Percentiles rank a stretch among this genome's conserved stretches.
Evolutionary conservation across 2,888 invertebrate genomes (phyloP).

Genomic region (Andricus quercusramuli): DNA sequence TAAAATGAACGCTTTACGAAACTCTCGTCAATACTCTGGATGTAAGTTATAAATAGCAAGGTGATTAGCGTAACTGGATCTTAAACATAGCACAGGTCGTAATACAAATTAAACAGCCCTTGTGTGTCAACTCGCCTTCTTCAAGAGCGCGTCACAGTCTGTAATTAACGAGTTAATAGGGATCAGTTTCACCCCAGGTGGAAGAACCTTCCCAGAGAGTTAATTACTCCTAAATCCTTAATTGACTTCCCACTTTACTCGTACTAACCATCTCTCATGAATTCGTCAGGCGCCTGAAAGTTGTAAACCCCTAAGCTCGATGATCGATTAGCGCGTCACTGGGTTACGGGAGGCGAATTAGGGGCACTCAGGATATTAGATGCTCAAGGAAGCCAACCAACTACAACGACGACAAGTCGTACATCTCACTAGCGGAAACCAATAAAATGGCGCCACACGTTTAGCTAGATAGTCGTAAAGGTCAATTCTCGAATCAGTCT

Average conservation of each 20-base stretch:
- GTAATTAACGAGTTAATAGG: slow-evolving; percentile 54
- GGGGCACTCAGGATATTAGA: slow-evolving; percentile 74
- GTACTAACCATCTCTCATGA: slow-evolving; percentile 52
- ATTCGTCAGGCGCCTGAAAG: slow-evolving; percentile 50
- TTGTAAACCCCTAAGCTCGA: slow-evolving; percentile 57
- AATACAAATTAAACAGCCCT: slow-evolving; percentile 4
- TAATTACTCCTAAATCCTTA: slow-evolving; percentile 64
- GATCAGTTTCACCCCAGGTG: slow-evolving; percentile 49
- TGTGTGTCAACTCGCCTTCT: slow-evolving; percentile 3
- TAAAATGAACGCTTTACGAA: too few species aligned
- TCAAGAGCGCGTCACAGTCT: neutral
- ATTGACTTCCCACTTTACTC: slow-evolving; percentile 61
- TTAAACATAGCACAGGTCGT: neutral
- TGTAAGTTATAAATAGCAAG: neutral
- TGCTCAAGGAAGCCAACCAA: slow-evolving; percentile 58
- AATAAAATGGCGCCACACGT: slow-evolving; percentile 55
- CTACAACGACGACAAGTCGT: slow-evolving; percentile 54
- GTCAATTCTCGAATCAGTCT: slow-evolving; percentile 49
- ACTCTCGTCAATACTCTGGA: too few species aligned
- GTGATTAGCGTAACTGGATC: neutral
- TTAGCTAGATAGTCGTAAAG: slow-evolving; percentile 55
- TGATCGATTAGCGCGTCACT: slow-evolving; percentile 69
- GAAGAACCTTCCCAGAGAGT: slow-evolving; percentile 56
- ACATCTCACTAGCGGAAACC: slow-evolving; percentile 49
- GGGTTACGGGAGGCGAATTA: slow-evolving; percentile 72